Evolutionary conservation across 2,888 invertebrate species (phyloP).

Genomic region (Hanleya hanleyi): DNA sequence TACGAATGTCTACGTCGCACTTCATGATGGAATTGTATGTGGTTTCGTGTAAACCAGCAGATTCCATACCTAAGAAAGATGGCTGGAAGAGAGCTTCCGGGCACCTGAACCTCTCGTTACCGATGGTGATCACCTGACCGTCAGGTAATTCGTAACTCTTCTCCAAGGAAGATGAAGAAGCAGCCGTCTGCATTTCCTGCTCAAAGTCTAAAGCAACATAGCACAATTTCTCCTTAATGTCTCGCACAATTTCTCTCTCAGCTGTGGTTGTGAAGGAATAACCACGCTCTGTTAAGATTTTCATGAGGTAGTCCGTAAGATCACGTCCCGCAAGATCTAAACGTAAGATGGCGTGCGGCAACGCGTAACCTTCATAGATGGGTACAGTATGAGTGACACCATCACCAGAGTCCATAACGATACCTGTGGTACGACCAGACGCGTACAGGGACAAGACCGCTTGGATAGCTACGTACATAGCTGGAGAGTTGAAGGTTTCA

Average conservation of each 20-base stretch:
- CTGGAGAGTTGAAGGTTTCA: constrained; percentile 89
- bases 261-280: constrained; percentile 72
- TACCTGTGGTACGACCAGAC: constrained; percentile 97
- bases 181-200: constrained; percentile 62
- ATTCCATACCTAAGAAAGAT: constrained; percentile 64
- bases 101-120: constrained; percentile 69
- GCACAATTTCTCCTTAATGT: constrained; percentile 70
- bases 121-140: constrained; percentile 69
- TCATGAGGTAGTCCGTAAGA: constrained; percentile 97
- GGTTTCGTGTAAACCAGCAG: constrained; percentile 63
- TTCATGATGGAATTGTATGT: constrained; percentile 64
- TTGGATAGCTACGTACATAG: constrained; percentile 96
- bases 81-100: constrained; percentile 71
- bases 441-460: constrained; percentile 94
- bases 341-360: constrained; percentile 96
- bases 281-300: constrained; percentile 81
- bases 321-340: constrained; percentile 94
- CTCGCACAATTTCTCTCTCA: constrained; percentile 68
- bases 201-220: constrained; percentile 64
- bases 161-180: constrained; percentile 56
- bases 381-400: constrained; percentile 96
- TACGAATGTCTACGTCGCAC: constrained; percentile 66
- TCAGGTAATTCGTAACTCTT: constrained; percentile 70
- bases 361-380: constrained; percentile 93
- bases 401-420: constrained; percentile 94